Evolutionary conservation across 2,797 vertebrate genomes (phyloP).

Genomic region (Poeciliopsis turneri): DNA sequence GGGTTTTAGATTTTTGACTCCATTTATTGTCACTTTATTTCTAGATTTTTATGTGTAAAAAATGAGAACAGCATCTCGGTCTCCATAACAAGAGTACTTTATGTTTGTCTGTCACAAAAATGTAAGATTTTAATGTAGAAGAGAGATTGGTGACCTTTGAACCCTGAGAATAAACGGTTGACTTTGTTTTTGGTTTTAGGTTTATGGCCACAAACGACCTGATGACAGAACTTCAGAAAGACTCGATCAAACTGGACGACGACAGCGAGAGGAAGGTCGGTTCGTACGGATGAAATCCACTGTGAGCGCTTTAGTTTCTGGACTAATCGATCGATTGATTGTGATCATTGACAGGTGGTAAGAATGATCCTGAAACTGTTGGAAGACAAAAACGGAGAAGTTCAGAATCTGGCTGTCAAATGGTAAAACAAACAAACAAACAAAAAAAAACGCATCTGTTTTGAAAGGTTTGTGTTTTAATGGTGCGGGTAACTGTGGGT

Average conservation of each 20-base stretch:
- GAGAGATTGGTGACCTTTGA: neutral
- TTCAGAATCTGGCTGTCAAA: conserved; percentile 98
- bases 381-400: conserved; percentile 99
- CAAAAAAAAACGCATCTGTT: conserved; percentile 5
- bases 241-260: conserved; percentile 98
- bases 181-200: conserved; percentile 71
- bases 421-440: conserved; percentile 81
- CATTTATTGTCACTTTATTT: neutral
- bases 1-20: neutral
- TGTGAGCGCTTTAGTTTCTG: too few relatives aligned
- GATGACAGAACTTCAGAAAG: conserved; percentile 99
- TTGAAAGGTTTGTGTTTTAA: neutral
- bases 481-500: conserved; percentile 5
- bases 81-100: neutral
- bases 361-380: conserved; percentile 99
- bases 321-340: neutral
- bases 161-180: neutral
- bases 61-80: neutral
- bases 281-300: neutral
- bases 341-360: conserved; percentile 82
- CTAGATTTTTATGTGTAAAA: neutral
- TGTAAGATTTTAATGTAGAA: neutral
- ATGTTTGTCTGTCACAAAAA: neutral
- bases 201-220: conserved; percentile 99
- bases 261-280: conserved; percentile 94